Evolutionary conservation across 1,140 invertebrate species (phyloP).

Genomic region (Ostrea denselamellosa): DNA sequence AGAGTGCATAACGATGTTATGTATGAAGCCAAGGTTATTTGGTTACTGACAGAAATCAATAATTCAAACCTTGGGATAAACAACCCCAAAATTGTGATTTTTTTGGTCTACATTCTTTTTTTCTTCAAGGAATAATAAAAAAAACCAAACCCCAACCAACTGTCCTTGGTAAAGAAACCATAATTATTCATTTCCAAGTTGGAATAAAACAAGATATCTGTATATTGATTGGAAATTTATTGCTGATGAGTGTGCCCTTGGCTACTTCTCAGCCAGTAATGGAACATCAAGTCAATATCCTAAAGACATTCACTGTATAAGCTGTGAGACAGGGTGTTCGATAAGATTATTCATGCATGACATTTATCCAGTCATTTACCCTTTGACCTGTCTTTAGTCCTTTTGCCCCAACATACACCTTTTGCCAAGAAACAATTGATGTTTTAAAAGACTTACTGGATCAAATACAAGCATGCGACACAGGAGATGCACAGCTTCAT

Average conservation of each 20-base stretch:
- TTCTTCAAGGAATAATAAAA: neutral
- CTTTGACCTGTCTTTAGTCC: conserved; percentile 8
- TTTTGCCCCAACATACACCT: neutral
- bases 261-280: conserved; percentile 34
- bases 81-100: neutral
- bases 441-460: conserved; percentile 86
- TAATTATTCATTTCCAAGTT: neutral
- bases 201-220: conserved; percentile 25
- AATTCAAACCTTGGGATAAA: neutral
- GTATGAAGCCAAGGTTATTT: conserved; percentile 23
- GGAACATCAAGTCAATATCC: conserved; percentile 39
- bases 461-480: conserved; percentile 99
- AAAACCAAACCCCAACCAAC: neutral
- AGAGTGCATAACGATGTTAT: neutral
- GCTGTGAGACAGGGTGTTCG: conserved; percentile 16
- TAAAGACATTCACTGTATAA: conserved; percentile 25
- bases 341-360: conserved; percentile 10
- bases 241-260: conserved; percentile 38
- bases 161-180: neutral
- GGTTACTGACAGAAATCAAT: conserved; percentile 25
- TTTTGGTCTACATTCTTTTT: neutral
- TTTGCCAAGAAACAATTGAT: neutral
- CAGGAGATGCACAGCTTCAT: conserved; percentile 98
- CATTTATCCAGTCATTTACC: conserved; percentile 32
- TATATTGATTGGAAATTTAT: conserved; percentile 29